These are phyloP conservation scores for Champsocephalus gunnari DNA, from an alignment of 2,797 vertebrate genomes.

Conservation along the genomic window DNA sequence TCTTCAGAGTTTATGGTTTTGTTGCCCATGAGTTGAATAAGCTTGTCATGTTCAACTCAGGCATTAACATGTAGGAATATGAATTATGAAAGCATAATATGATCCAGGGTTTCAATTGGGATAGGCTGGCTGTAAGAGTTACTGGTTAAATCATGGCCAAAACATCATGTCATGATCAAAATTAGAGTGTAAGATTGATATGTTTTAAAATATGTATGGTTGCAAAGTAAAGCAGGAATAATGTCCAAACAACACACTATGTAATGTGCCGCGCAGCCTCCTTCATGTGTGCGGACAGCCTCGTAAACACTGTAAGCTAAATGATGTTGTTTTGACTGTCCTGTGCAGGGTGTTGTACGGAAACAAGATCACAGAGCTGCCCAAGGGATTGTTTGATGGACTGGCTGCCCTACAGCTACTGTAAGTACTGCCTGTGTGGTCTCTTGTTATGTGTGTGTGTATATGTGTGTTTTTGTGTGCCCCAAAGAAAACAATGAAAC, in stretches of 20 bases:
- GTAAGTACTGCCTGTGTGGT: constrained; percentile 86
- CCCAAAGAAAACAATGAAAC: constrained; percentile 19
- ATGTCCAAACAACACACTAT: constrained; percentile 4
- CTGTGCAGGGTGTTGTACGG: constrained; percentile 94
- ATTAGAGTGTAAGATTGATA: background rate
- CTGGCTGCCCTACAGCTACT: constrained; percentile 96
- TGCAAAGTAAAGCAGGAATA: background rate
- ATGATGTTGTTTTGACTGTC: constrained; percentile 62
- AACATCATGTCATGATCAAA: no score
- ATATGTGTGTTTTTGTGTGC: background rate
- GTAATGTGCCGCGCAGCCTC: background rate
- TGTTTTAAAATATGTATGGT: background rate
- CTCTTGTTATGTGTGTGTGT: constrained; percentile 29
- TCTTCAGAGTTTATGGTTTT: background rate
- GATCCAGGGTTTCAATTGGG: background rate
- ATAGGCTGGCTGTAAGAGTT: background rate
- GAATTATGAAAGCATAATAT: constrained; percentile 1
- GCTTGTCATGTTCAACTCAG: background rate
- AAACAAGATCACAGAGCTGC: constrained; percentile 98
- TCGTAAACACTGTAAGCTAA: constrained; percentile 23
- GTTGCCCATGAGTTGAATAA: background rate
- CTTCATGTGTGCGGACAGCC: background rate
- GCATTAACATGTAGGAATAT: background rate
- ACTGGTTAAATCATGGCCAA: background rate
- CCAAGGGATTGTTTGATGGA: constrained; percentile 97